Base-by-base conservation (phyloP, 2,888 invertebrate genomes). In the Ceratothoa steindachneri region DNA sequence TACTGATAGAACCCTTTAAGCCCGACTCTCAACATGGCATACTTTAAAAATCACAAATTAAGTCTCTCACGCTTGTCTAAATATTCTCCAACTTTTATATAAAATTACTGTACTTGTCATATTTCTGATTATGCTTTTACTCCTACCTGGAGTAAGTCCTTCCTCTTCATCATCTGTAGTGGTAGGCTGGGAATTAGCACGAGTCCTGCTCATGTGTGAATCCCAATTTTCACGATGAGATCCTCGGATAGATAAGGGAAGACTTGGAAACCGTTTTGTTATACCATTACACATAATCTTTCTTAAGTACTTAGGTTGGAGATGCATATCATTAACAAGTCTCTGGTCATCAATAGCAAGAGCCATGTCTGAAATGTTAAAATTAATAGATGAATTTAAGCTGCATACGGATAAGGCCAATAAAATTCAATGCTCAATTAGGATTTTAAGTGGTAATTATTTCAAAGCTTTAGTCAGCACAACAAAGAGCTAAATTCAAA, bases 301-400 rank as follows among this genome's bases (percentile, higher is more conserved):
- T 19, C 77, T 69, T 28, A 74, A 64, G 67, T 64, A 64, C 30
- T 68, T 73, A 12, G 77, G 73, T 28, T 73, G 24, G 12, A 53
- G 71, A 30, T 74, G 77, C 77, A 77, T 77, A 30, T 77, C 77
- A 51, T 77, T 77, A 12, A 77, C 77, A 52, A 77, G 71, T n/a
- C 73, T 73, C 55, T 77, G 77, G 69, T 77, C 77, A 31, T 67
- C 73, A 7, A 77, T 68, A 12, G 77, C 77, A 19, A 77, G 31
- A 12, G 73, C 67, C 73, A 77, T 74, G 30, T 77, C 77, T 77
- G 69, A 60, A 67, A 67, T 60, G 24, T 7, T 60, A 7, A 60
- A 51, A 60, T 22, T 60, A n/a, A 60, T 60, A 60, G 19, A 60
- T 51, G 15, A 12, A 15, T 51, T 12, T 12, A 51, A 51, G 12